Conservation (phyloP, 1,140 invertebrate genomes). For the Habropoda laboriosa region DNA sequence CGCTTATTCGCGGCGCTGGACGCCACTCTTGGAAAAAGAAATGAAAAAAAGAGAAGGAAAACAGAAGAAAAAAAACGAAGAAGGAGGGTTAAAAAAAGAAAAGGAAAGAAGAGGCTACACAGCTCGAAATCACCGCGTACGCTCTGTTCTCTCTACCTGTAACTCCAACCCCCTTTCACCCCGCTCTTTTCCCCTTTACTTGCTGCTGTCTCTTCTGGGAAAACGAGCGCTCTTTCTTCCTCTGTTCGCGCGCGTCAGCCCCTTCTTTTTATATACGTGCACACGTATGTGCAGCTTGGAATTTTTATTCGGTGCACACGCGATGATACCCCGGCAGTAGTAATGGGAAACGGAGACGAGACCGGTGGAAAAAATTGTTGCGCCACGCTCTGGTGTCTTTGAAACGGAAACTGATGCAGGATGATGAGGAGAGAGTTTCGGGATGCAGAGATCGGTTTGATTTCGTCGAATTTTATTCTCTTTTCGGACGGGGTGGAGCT, state of each 20-base stretch:
- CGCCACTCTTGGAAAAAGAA: slow-evolving; percentile 48
- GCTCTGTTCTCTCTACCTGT: no score
- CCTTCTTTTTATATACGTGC: no score
- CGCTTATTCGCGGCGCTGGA: slow-evolving; percentile 44
- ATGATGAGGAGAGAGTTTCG: neutral
- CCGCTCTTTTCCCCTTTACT: no score
- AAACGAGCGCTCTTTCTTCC: slow-evolving; percentile 18
- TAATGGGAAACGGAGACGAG: slow-evolving; percentile 41
- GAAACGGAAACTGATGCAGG: neutral
- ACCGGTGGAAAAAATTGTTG: slow-evolving; percentile 19
- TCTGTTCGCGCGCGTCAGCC: neutral
- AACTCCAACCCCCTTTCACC: no score
- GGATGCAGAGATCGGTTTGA: no score
- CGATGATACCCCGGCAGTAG: slow-evolving; percentile 21
- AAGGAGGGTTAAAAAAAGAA: no score
- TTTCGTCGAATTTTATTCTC: no score
- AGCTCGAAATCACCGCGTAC: slow-evolving; percentile 29
- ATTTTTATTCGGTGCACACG: slow-evolving; percentile 34
- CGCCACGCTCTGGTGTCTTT: slow-evolving; percentile 9
- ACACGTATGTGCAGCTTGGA: neutral
- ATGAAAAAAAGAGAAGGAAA: slow-evolving; percentile 5
- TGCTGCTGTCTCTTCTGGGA: slow-evolving; percentile 40
- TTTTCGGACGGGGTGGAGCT: no score
- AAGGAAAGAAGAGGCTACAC: neutral
- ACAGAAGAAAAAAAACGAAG: neutral